Evolutionary conservation across 2,113 vertebrate species (phyloP).

Genomic region (Cinclus mexicanus): DNA sequence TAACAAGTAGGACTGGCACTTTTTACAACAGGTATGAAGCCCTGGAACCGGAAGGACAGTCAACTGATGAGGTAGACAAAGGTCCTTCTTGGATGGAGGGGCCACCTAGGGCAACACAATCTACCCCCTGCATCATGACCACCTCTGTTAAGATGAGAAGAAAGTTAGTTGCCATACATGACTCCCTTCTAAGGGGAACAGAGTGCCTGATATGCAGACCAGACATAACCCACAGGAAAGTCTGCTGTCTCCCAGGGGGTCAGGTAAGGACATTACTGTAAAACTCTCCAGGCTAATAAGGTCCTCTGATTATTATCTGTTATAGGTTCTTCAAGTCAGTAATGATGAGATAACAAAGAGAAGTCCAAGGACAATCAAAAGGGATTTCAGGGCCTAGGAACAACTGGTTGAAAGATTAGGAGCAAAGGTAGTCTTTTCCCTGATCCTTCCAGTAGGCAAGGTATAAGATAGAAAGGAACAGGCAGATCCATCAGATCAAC

Average conservation of each 20-base stretch:
- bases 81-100: neutral
- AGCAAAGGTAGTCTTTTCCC: neutral
- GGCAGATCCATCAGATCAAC: neutral
- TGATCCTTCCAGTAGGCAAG: neutral
- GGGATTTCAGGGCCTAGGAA: neutral
- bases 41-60: neutral
- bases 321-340: neutral
- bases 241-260: neutral
- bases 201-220: neutral
- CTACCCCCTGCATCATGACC: neutral
- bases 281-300: neutral
- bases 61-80: neutral
- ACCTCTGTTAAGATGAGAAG: neutral
- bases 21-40: neutral
- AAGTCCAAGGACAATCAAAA: neutral
- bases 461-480: neutral
- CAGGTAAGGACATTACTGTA: neutral
- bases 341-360: neutral
- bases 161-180: neutral
- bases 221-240: neutral
- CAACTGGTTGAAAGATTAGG: neutral
- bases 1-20: neutral
- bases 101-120: neutral
- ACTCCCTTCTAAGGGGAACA: neutral
- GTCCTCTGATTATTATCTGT: neutral